Evolutionary conservation across 2,888 invertebrate genomes (phyloP).

Genomic region (Actias luna): DNA sequence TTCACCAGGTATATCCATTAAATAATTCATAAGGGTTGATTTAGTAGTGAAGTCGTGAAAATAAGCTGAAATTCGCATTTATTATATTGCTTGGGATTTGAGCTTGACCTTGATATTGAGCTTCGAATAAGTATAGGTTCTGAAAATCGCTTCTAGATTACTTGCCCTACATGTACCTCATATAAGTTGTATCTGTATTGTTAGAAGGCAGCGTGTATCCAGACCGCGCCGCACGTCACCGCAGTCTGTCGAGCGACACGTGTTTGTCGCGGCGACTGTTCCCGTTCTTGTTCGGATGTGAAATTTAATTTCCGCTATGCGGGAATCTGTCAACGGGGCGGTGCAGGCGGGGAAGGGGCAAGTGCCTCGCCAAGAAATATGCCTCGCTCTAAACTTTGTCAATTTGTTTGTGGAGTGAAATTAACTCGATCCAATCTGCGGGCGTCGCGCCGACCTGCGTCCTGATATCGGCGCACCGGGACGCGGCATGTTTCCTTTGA

Average conservation of each 20-base stretch:
- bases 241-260: slow-evolving; percentile 57
- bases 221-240: slow-evolving; percentile 35
- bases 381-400: slow-evolving; percentile 81
- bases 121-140: background rate
- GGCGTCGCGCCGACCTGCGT: slow-evolving; percentile 65
- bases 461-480: slow-evolving; percentile 54
- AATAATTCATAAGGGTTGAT: no score
- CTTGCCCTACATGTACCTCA: background rate
- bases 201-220: background rate
- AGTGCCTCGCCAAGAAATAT: slow-evolving; percentile 73
- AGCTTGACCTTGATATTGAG: no score
- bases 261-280: slow-evolving; percentile 66
- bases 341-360: slow-evolving; percentile 46
- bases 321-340: slow-evolving; percentile 69
- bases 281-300: slow-evolving; percentile 79
- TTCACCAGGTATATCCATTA: no score
- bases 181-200: background rate
- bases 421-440: slow-evolving; percentile 82
- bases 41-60: no score
- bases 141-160: background rate
- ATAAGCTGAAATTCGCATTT: no score
- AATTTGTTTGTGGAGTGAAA: slow-evolving; percentile 82
- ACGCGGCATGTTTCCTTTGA: slow-evolving; percentile 60
- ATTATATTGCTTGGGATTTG: no score
- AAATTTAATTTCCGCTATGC: slow-evolving; percentile 81